Evolutionary conservation across 2,113 vertebrate genomes (phyloP), one percentile per base, ranked within the genome.

Genomic region (Asarcornis scutulata): DNA sequence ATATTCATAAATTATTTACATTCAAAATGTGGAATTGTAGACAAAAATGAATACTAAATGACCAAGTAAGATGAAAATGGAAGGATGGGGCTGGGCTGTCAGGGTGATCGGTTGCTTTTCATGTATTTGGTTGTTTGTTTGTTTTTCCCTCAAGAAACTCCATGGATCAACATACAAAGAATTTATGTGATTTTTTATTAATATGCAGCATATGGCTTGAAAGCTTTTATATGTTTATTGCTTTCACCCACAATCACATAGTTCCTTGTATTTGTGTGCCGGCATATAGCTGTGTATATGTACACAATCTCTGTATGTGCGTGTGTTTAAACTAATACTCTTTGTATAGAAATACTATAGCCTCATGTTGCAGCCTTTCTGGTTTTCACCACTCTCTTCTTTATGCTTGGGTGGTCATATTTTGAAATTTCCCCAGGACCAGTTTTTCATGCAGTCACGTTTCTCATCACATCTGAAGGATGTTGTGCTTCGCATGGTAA

Each of bases 401-500:
- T 98, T 98, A 97, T 97, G 97, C 98, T 98, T 98, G 97, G 97
- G 97, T 98, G 97, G 98, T 98, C 98, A 98, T 98, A 98, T 98
- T 98, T 97, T 95, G 97, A 98, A 98, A 98, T 98, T 97, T 98
- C 98, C 97, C 96, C 96, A 95, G 97, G 97, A 98, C 95, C 85
- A 66, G 98, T 97, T 98, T 98, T 97, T 98, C 97, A 97, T 97
- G 97, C 97, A 97, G 98, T 97, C 98, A 98, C 96, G 91, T 98
- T 98, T 98, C 98, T 98, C 98, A 98, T 98, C 97, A 98, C 98
- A 98, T 98, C 98, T 98, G 98, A 98, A 98, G 94, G 97, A 97
- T 96, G 97, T 96, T 98, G 98, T 98, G 98, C 98, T 97, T 98
- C 71, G 98, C 98, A 98, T 98, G 97, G 97, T 98, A 98, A 99